Base-by-base conservation (phyloP, 2,888 invertebrate species). In the Entomobrya proxima region DNA sequence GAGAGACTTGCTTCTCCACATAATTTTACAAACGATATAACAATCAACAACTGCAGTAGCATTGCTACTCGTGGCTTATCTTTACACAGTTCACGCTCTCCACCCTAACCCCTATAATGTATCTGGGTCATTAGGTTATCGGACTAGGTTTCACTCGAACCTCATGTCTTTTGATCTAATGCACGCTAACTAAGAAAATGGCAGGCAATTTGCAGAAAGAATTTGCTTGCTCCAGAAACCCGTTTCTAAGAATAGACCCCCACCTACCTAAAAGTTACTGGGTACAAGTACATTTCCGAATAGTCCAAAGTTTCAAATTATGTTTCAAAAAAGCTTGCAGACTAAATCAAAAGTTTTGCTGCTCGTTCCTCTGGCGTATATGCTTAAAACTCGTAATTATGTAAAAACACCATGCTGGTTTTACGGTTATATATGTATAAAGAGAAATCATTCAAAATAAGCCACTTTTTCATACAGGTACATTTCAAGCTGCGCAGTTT, bases 101-200 rank as follows among this genome's bases (percentile, higher is more conserved):
- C 7, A 11, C 44, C 44, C 44, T 15, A 11, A 15, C 11, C 15
- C 7, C n/a, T 9, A 27, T n/a, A 37, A 50, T 47, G 2, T 52
- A 24, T 61, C 44, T 82, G 24, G 82, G 82, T 83, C 50, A 76
- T 40, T 76, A 30, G 76, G 80, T 52, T 47, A 80, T 50, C 21
- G 21, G 50, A 32, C 50, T 11, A 50, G 40, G 69, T n/a, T 21
- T 15, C 5, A 30, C 11, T 50, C 30, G 1, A 50, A 72, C 44
- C 40, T 24, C 1, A 7, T 52, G n/a, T 55, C 24, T 55, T 21
- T 4, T 52, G 18, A 5, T 3, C 21, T 21, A 21, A 21, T 21
- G 5, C 27, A 40, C 1, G 27, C 72, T 6, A 4, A 2, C 11
- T n/a, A 24, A 7, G 7, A 69, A 44, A 40, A 2, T 37, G 21